These are phyloP conservation scores for Eclectus roratus DNA, from an alignment of 2,113 vertebrate genomes.

Conservation along the genomic window DNA sequence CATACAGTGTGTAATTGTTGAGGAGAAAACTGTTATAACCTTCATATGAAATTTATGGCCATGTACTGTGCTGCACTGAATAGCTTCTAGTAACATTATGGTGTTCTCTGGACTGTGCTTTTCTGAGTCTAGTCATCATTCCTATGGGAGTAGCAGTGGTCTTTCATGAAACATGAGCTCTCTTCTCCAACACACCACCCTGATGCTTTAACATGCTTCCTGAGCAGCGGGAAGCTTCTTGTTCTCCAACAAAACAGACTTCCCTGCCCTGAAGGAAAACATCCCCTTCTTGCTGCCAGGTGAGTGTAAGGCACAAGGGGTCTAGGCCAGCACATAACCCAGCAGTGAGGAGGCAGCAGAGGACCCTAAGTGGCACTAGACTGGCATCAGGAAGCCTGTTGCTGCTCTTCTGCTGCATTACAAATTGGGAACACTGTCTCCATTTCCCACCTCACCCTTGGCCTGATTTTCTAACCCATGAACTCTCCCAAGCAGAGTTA, in stretches of 20 bases:
- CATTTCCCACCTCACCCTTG: background rate
- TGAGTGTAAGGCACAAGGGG: background rate
- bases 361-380: background rate
- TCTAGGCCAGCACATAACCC: background rate
- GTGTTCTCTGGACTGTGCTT: background rate
- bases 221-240: background rate
- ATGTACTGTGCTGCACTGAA: background rate
- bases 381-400: background rate
- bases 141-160: background rate
- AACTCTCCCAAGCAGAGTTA: background rate
- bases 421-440: background rate
- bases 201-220: background rate
- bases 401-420: background rate
- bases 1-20: conserved; percentile 47
- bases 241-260: background rate
- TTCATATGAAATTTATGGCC: conserved; percentile 36
- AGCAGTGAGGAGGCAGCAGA: background rate
- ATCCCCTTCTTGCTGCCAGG: background rate
- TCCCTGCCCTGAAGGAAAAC: background rate
- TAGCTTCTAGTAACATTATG: background rate
- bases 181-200: background rate
- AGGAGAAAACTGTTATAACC: conserved; percentile 43
- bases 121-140: background rate
- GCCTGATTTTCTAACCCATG: background rate
- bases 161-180: background rate